These are phyloP conservation scores for Chymomyza fuscimana DNA, from an alignment of 2,888 invertebrate genomes.

Conservation along the genomic window DNA sequence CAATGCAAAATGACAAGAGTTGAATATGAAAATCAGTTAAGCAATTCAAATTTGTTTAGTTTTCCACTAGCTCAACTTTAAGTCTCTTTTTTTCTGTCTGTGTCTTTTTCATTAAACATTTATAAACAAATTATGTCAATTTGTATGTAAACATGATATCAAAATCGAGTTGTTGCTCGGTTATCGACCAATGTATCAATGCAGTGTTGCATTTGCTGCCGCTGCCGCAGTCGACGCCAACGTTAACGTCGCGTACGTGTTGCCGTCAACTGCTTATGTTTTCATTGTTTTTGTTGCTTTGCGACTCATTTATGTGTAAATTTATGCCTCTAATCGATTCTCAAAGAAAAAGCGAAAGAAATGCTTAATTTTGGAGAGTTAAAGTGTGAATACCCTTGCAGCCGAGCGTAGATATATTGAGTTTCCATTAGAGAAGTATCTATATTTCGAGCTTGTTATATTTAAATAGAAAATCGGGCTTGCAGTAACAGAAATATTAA, in stretches of 20 bases:
- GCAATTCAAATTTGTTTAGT: background rate
- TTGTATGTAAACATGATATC: constrained; percentile 62
- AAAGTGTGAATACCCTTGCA: background rate
- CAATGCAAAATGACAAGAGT: constrained; percentile 33
- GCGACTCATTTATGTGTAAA: constrained; percentile 20
- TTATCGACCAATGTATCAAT: constrained; percentile 8
- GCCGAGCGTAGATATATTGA: too few species aligned
- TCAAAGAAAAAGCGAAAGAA: background rate
- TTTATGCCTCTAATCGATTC: constrained; percentile 28
- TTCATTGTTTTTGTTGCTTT: background rate
- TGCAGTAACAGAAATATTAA: too few species aligned
- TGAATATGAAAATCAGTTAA: background rate
- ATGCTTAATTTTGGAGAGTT: background rate
- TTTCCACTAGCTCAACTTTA: constrained; percentile 13
- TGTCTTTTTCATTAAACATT: constrained; percentile 57
- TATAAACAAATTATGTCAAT: constrained; percentile 75
- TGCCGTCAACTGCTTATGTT: background rate
- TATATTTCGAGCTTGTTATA: too few species aligned
- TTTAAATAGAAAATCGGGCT: too few species aligned
- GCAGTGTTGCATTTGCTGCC: constrained; percentile 29
- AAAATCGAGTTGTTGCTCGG: constrained; percentile 24
- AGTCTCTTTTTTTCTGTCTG: constrained; percentile 25
- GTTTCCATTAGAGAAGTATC: too few species aligned
- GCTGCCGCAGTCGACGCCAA: background rate
- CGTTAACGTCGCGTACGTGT: background rate